A percentile compares a stretch with the other conserved stretches of the same genome.
phyloP scores from a whole-genome alignment of 2,113 vertebrate genomes.

The Abramis brama region DNA sequence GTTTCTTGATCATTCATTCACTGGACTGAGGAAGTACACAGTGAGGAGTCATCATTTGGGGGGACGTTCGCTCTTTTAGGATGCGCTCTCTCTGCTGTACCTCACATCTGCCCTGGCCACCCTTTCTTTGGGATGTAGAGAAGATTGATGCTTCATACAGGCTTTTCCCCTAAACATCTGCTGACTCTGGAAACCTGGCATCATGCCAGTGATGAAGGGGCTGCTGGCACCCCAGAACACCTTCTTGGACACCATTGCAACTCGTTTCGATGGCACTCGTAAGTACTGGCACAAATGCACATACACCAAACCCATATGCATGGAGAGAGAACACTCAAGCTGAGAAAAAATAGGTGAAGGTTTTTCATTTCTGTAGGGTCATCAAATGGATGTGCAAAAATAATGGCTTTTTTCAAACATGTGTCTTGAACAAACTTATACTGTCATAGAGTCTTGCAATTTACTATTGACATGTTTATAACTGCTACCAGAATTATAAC shows the following conservation, averaged over 20 bases:
- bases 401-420: background rate
- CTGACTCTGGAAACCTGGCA: constrained; percentile 28
- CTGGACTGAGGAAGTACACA: constrained; percentile 10
- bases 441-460: background rate
- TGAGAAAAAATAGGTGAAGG: background rate
- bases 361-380: background rate
- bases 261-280: constrained; percentile 88
- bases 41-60: background rate
- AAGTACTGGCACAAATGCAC: constrained; percentile 65
- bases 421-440: background rate
- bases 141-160: constrained; percentile 26
- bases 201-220: constrained; percentile 96
- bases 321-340: background rate
- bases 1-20: background rate
- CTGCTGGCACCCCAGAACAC: constrained; percentile 94
- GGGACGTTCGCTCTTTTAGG: background rate
- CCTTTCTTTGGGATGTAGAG: constrained; percentile 9
- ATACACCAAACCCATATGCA: background rate
- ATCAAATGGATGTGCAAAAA: background rate
- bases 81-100: background rate
- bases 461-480: background rate
- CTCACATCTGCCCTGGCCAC: constrained; percentile 9
- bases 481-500: background rate
- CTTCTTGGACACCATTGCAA: constrained; percentile 80
- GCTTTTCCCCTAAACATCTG: constrained; percentile 6